Percentiles rank a stretch among this genome's conserved stretches.
phyloP scores from a whole-genome alignment of 2,888 invertebrate species.

The Lepidonotus clava region DNA sequence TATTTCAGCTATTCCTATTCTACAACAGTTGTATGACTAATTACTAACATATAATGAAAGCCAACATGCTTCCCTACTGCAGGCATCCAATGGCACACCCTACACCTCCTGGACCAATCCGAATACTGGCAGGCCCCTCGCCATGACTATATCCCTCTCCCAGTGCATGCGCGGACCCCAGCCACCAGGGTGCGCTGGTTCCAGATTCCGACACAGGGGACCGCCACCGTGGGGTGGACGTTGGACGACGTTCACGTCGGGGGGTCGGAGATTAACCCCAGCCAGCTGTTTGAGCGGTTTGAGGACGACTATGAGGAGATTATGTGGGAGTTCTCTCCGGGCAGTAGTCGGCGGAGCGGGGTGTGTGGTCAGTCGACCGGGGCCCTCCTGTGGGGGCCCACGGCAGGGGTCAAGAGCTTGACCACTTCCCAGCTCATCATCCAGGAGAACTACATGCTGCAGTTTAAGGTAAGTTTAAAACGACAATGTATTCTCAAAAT shows the following conservation, averaged over 20 bases:
- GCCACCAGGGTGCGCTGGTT: constrained; percentile 77
- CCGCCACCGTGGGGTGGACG: constrained; percentile 76
- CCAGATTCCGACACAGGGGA: constrained; percentile 68
- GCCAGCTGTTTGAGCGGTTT: constrained; percentile 76
- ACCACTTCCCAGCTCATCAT: constrained; percentile 80
- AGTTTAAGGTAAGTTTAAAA: constrained; percentile 80
- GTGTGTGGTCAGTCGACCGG: constrained; percentile 69
- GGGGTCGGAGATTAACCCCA: constrained; percentile 80
- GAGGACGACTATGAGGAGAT: constrained; percentile 66
- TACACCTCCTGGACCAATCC: constrained; percentile 76
- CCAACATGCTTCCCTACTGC: too few species aligned
- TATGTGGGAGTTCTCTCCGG: constrained; percentile 77
- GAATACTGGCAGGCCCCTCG: constrained; percentile 70
- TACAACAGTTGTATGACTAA: too few species aligned
- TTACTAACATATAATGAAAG: too few species aligned
- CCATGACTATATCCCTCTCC: constrained; percentile 76
- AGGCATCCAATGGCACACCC: constrained; percentile 78
- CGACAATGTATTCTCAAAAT: too few species aligned
- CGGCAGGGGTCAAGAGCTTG: constrained; percentile 72
- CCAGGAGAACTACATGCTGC: constrained; percentile 79
- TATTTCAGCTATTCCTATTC: too few species aligned
- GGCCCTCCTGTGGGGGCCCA: constrained; percentile 74
- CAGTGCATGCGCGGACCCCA: constrained; percentile 73
- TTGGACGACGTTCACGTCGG: constrained; percentile 81
- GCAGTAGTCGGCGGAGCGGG: constrained; percentile 56